Base-by-base conservation (phyloP, 2,797 vertebrate species). In the Fundulus diaphanus region DNA sequence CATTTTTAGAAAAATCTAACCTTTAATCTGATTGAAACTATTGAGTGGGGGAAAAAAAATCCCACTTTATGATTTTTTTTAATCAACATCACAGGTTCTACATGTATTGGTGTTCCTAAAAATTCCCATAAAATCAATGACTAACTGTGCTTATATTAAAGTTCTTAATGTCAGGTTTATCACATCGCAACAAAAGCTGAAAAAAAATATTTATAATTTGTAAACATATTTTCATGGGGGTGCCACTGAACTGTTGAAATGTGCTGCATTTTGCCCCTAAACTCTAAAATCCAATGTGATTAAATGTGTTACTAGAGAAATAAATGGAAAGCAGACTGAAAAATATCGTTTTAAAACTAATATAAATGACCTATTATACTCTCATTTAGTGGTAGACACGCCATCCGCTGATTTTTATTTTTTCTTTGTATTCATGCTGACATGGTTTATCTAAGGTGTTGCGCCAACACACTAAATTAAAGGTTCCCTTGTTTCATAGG, bases 401-500 rank as follows among this genome's bases (percentile, higher is more conserved):
- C 61, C 33, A 37, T 40, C 61, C 61, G 2, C 33, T 13, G 2
- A 51, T 51, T 51, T 11, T 65, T 65, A 49, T 20, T 11, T 20
- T 35, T 61, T 61, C 20, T 11, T 35, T 20, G 57, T 35, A 35
- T 35, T 35, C 1, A 7, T 27, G 5, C 15, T 44, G 42, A 9
- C 16, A 7, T 31, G 4, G 5, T 48, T 33, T 49, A 33, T 20
- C 18, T 33, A 69, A 68, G 16, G 7, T 68, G 33, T 12, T 68
- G 2, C 15, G n/a, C 13, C 68, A 42, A 69, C 48, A 48, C 40
- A 46, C 22, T 61, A n/a, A 61, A 16, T 42, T 4, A 71, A 71
- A 44, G 52, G n/a, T 29, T 16, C 3, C n/a, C 31, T 37, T 73
- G 72, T 77, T 5, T 68, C 3, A 33, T 8, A 92, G 92, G 73